Base-by-base conservation (phyloP, 2,113 vertebrate genomes). In the Channa argus region DNA sequence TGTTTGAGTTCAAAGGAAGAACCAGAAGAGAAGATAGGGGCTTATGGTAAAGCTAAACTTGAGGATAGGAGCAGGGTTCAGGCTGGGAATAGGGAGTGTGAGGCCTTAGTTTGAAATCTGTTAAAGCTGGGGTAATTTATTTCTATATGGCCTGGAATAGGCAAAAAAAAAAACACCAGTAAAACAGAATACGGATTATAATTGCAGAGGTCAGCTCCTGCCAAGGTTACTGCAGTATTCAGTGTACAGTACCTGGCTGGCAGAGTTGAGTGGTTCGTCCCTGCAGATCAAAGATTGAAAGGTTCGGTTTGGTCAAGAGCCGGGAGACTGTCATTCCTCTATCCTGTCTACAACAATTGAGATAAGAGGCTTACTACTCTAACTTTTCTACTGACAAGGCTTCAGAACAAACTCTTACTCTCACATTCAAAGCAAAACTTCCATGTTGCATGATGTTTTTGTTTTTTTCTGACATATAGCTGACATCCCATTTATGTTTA, bases 141-240 rank as follows among this genome's bases (percentile, higher is more conserved):
- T 34, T 43, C 51, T 74, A 6, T 58, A 5, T 41, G 75, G 39
- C 24, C 11, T 55, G 13, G 33, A 67, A 77, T 56, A 36, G 51
- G 11, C 0, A 1, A 14, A 53, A 14, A 50, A 54, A 43, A 41
- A 2, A 39, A 8, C 10, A 56, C n/a, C 10, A 58, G 71, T 60
- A 63, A 53, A 79, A 83, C 51, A 79, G 67, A 68, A 68, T 36
- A 71, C 39, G 75, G 83, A 83, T 86, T 84, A 87, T 86, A 78
- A 80, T 82, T 73, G 44, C 41, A 64, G 54, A 84, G 85, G 79
- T 89, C 74, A 74, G 63, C 43, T 79, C 47, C 58, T 72, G 85
- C 89, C 84, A 93, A 93, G 91, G 92, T 93, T 87, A 92, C 77
- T 80, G 83, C 79, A 80, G 79, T 65, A 69, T 71, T 79, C 52